phyloP scores from a whole-genome alignment of 1,140 invertebrate species.

The Neocloeon triangulifer region DNA sequence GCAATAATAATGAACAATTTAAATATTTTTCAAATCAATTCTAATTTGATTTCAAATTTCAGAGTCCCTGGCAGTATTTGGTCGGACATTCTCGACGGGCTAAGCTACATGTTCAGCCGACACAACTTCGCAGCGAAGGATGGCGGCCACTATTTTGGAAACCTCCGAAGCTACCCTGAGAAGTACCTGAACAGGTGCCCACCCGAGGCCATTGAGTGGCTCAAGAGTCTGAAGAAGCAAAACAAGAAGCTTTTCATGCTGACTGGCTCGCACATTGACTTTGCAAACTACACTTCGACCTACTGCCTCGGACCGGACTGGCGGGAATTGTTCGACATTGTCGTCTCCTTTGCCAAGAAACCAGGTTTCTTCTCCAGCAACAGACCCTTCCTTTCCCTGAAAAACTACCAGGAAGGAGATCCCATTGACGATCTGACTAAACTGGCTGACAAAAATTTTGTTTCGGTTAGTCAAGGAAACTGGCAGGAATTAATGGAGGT shows the following conservation, averaged over 20 bases:
- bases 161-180: constrained; percentile 31
- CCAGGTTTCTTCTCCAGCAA: constrained; percentile 45
- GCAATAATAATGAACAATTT: no score
- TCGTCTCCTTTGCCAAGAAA: constrained; percentile 48
- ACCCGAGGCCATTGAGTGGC: constrained; percentile 33
- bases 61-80: constrained; percentile 32
- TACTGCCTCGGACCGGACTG: constrained; percentile 43
- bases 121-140: constrained; percentile 28
- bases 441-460: constrained; percentile 18
- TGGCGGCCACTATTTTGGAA: constrained; percentile 33
- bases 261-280: constrained; percentile 58
- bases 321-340: constrained; percentile 45
- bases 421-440: constrained; percentile 13
- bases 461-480: constrained; percentile 36
- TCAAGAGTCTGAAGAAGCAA: constrained; percentile 20
- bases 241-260: constrained; percentile 38
- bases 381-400: constrained; percentile 31
- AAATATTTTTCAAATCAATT: no score
- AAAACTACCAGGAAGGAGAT: constrained; percentile 19
- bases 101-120: constrained; percentile 33
- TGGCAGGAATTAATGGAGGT: constrained; percentile 13
- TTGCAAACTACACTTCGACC: constrained; percentile 37
- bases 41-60: no score
- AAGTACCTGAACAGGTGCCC: constrained; percentile 39
- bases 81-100: constrained; percentile 35